Evolutionary conservation across 2,888 invertebrate genomes (phyloP), one percentile per base, ranked within the genome.

Genomic region (Stenoptilia bipunctidactyla): DNA sequence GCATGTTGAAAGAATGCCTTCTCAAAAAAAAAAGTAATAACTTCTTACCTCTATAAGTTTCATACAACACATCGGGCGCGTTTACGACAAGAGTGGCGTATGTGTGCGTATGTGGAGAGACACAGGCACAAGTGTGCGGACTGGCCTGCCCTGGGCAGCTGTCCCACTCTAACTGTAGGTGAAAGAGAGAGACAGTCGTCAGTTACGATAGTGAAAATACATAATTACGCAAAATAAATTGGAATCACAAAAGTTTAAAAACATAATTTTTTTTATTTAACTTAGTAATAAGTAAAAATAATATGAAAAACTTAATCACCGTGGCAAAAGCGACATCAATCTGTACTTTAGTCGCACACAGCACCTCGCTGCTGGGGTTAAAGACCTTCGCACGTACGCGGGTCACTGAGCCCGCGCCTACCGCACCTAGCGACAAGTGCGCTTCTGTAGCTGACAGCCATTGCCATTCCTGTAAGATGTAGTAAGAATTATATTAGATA

Each of bases 401-500:
- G 42, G 50, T 45, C 33, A 38, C 35, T 10, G 30, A 10, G 13
- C 34, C 34, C 56, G 87, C 83, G 50, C 89, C 87, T 45, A 92
- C 80, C 42, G 88, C 82, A 47, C 92, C 92, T 59, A 91, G 85
- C 58, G 88, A 86, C 61, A 91, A 55, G 51, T 47, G 37, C 44
- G 34, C 2, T 13, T 9, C 12, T 38, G 42, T 27, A 0, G 56
- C 56, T 48, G 50, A 46, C 20, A 63, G 58, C 79, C 76, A 74
- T 44, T 71, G 67, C 74, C 69, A 82, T 51, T 72, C 73, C 73
- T 72, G 51, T 25, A 12, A 8, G 20, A n/a, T n/a, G n/a, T n/a
- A n/a, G n/a, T n/a, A n/a, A n/a, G n/a, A n/a, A n/a, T n/a, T n/a
- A n/a, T n/a, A n/a, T n/a, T n/a, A n/a, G n/a, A n/a, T n/a, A n/a